phyloP scores from a whole-genome alignment of 1,140 invertebrate species.

The Apocrypta bakeri region DNA sequence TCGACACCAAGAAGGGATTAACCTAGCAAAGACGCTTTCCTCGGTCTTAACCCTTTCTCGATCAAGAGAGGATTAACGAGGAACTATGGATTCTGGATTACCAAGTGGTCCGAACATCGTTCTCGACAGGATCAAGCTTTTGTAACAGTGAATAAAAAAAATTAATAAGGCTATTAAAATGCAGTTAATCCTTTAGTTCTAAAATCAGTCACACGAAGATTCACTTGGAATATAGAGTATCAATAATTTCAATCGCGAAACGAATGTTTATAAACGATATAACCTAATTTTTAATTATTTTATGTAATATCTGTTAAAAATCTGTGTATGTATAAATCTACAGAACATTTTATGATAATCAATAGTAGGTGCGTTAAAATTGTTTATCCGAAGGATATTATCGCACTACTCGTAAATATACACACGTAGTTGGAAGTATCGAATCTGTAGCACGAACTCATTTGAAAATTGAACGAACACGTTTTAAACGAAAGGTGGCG shows the following conservation, averaged over 20 bases:
- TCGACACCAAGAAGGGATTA: conserved; percentile 47
- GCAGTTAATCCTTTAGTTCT: not conserved
- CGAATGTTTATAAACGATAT: no score
- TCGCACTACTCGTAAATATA: no score
- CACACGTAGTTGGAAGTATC: no score
- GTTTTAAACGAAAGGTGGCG: no score
- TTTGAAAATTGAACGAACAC: not conserved
- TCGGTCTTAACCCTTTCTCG: conserved; percentile 62
- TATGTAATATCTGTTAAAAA: no score
- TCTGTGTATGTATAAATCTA: no score
- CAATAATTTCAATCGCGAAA: not conserved
- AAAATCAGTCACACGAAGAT: not conserved
- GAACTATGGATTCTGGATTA: conserved; percentile 50
- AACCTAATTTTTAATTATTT: no score
- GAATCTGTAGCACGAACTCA: no score
- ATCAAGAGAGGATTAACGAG: conserved; percentile 50
- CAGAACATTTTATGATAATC: no score
- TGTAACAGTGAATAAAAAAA: conserved; percentile 12
- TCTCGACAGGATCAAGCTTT: conserved; percentile 24
- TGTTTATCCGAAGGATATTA: no score
- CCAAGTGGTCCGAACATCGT: conserved; percentile 45
- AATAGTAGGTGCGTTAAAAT: no score
- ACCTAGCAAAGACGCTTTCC: conserved; percentile 52
- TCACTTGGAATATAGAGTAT: not conserved
- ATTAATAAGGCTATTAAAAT: not conserved